A percentile compares a stretch with the other conserved stretches of the same genome.
phyloP scores from a whole-genome alignment of 1,140 invertebrate genomes.

The Centruroides sculpturatus region DNA sequence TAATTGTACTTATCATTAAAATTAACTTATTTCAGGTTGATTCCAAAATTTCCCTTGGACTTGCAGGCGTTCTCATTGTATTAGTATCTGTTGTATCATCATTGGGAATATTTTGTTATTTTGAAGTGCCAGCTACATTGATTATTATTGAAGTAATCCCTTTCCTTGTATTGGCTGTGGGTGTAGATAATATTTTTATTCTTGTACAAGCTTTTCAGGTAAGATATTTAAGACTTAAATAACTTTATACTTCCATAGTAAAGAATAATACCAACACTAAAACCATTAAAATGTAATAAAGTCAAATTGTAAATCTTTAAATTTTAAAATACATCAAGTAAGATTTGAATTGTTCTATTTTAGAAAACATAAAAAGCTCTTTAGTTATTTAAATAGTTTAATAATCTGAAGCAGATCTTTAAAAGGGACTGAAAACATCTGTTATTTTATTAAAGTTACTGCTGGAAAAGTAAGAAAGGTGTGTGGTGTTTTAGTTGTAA shows the following conservation, averaged over 20 bases:
- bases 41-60: constrained; percentile 39
- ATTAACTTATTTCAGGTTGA: constrained; percentile 37
- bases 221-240: background rate
- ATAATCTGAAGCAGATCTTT: no score
- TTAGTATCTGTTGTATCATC: constrained; percentile 63
- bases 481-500: no score
- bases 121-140: constrained; percentile 59
- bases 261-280: no score
- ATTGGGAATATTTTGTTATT: constrained; percentile 70
- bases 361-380: no score
- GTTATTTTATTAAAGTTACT: no score
- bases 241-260: no score
- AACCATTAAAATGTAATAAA: background rate
- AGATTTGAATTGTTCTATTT: background rate
- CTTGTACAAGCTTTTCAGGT: constrained; percentile 52
- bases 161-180: constrained; percentile 80
- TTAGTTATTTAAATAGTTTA: no score
- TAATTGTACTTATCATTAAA: no score
- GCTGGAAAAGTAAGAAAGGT: no score
- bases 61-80: constrained; percentile 71
- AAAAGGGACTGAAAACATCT: no score
- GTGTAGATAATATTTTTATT: constrained; percentile 92
- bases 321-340: background rate
- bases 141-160: constrained; percentile 89
- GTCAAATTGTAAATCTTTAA: background rate